These are phyloP conservation scores for Augiades crinisus DNA, from an alignment of 2,888 invertebrate species.

Conservation along the genomic window DNA sequence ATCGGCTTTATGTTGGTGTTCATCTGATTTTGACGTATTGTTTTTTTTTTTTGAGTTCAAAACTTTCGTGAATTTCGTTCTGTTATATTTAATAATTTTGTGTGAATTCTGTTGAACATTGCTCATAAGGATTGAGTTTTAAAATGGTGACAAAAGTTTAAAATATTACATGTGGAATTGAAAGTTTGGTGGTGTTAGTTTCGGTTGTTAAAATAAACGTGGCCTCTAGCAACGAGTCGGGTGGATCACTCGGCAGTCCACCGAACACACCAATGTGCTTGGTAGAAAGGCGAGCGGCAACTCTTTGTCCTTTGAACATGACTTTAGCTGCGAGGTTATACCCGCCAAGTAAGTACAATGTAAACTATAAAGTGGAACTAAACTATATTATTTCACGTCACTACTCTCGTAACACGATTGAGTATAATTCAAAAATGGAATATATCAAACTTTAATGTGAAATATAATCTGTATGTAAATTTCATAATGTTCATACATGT, in stretches of 20 bases:
- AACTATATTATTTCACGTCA: no score
- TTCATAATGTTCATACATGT: no score
- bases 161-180: conserved; percentile 3
- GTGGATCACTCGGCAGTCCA: conserved; percentile 47
- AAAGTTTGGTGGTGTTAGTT: conserved; percentile 23
- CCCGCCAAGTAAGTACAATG: conserved; percentile 70
- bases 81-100: no score
- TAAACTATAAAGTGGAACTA: no score
- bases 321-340: conserved; percentile 66
- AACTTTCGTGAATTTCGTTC: not conserved
- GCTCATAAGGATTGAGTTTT: no score
- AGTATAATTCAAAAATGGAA: no score
- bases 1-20: not conserved
- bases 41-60: not conserved
- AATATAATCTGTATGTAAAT: no score
- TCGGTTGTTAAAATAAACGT: conserved; percentile 44
- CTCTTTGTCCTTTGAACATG: conserved; percentile 57
- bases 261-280: conserved; percentile 57
- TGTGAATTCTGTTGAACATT: no score
- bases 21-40: conserved; percentile 4
- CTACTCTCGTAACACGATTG: no score
- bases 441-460: no score
- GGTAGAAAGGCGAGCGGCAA: conserved; percentile 51
- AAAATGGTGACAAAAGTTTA: conserved; percentile 4
- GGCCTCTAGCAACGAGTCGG: conserved; percentile 49